These are phyloP conservation scores for Rhyzopertha dominica DNA, from an alignment of 1,140 invertebrate genomes.

Conservation along the genomic window DNA sequence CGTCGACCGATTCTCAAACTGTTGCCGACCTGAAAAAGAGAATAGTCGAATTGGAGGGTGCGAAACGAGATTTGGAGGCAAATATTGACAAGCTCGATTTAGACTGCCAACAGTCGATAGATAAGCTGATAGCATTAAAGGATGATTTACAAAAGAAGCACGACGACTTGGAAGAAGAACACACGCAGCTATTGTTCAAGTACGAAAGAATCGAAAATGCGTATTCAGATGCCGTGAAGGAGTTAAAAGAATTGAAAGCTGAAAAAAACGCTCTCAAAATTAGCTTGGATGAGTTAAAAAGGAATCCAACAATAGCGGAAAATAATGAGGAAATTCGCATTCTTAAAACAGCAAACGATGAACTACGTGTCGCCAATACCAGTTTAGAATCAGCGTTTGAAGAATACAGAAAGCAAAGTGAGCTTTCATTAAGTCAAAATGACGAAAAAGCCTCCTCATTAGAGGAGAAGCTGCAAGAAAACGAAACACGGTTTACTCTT, in stretches of 20 bases:
- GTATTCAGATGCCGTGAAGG: constrained; percentile 25
- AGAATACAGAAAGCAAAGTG: not conserved
- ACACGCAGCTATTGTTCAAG: constrained; percentile 47
- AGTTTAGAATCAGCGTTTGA: not conserved
- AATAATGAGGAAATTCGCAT: not conserved
- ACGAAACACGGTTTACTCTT: too few relatives aligned
- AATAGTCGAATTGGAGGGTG: constrained; percentile 34
- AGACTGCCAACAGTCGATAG: constrained; percentile 38
- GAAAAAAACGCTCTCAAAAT: too few relatives aligned
- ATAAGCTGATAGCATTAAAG: constrained; percentile 35
- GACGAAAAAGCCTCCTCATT: too few relatives aligned
- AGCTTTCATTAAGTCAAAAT: too few relatives aligned
- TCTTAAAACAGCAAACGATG: not conserved
- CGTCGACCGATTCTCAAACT: not conserved
- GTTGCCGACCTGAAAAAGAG: constrained; percentile 20
- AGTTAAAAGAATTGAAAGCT: constrained; percentile 28
- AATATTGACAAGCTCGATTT: constrained; percentile 39
- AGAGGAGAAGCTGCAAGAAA: too few relatives aligned
- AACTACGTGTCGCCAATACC: not conserved
- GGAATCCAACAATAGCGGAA: not conserved
- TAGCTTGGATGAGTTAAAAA: not conserved
- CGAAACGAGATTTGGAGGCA: constrained; percentile 34
- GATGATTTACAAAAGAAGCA: constrained; percentile 53
- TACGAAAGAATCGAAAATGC: constrained; percentile 15
- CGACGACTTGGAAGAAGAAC: constrained; percentile 49